Evolutionary conservation across 2,113 vertebrate genomes (phyloP).

Genomic region (Micronycteris hirsuta): DNA sequence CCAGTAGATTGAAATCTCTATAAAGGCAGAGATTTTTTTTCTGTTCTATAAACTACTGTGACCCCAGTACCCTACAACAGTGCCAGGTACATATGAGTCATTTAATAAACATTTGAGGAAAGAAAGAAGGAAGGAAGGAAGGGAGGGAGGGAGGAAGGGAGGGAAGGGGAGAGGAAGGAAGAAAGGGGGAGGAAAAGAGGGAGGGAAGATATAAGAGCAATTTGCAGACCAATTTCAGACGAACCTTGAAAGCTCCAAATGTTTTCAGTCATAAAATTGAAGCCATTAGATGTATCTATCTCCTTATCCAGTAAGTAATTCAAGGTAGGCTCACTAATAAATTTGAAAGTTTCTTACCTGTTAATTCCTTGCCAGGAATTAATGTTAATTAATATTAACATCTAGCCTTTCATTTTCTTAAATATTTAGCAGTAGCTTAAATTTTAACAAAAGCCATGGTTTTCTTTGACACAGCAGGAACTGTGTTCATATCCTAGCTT

Average conservation of each 20-base stretch:
- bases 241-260: not conserved
- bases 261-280: not conserved
- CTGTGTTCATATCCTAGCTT: not conserved
- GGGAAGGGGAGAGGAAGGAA: not conserved
- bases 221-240: not conserved
- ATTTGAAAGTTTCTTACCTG: not conserved
- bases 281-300: not conserved
- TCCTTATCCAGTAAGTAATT: not conserved
- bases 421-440: constrained; percentile 12
- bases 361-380: not conserved
- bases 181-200: not conserved
- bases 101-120: not conserved
- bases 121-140: too few relatives aligned
- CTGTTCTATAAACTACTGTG: not conserved
- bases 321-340: not conserved
- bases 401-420: not conserved
- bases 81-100: not conserved
- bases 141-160: not conserved
- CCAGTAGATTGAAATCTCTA: not conserved
- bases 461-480: not conserved
- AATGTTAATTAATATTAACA: not conserved
- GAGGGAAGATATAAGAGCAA: not conserved
- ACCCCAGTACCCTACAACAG: not conserved
- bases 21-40: not conserved
- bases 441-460: constrained; percentile 27